Base-by-base conservation (phyloP, 2,113 vertebrate genomes). In the Eudyptes chrysolophus region DNA sequence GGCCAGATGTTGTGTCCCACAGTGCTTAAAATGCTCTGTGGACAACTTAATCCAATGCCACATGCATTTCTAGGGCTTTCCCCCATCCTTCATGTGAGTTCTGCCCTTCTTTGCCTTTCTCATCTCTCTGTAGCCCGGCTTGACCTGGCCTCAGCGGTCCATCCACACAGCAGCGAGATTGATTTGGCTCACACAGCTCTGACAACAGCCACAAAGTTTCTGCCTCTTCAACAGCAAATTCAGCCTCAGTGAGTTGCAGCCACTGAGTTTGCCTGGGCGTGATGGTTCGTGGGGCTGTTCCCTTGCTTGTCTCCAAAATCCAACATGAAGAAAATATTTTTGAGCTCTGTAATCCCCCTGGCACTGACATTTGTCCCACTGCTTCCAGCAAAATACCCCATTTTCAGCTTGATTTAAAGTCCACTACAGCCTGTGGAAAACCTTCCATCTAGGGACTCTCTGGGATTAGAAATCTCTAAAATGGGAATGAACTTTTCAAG, bases 381-480 rank as follows among this genome's bases (percentile, higher is more conserved):
- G 26, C 38, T 94, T 83, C 78, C 92, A 92, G 71, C 18, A 74
- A 86, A 95, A 46, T 6, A 1, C 10, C 58, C 62, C 49, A 13
- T 84, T 86, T 89, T 70, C 88, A 77, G 30, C 72, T 49, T 58
- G 58, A 88, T 69, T 86, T 83, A 25, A 65, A 72, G 72, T 54
- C 72, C 24, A 46, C 58, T 44, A 13, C 49, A 80, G 82, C 38
- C 74, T 71, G 74, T 71, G 74, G 84, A 89, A 97, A 95, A 64
- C 38, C 75, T 94, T 88, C 92, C 90, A 90, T 88, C 54, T 76
- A 77, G 49, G 88, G 82, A 72, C n/a, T 83, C 64, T 44, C 85
- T 83, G 85, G 95, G 85, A 65, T 88, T 74, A 86, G 92, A 95
- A 88, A 69, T 40, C 82, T 80, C 92, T 72, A 57, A 92, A 95